Conservation (phyloP, 2,113 vertebrate genomes). For the Diadophis punctatus region DNA sequence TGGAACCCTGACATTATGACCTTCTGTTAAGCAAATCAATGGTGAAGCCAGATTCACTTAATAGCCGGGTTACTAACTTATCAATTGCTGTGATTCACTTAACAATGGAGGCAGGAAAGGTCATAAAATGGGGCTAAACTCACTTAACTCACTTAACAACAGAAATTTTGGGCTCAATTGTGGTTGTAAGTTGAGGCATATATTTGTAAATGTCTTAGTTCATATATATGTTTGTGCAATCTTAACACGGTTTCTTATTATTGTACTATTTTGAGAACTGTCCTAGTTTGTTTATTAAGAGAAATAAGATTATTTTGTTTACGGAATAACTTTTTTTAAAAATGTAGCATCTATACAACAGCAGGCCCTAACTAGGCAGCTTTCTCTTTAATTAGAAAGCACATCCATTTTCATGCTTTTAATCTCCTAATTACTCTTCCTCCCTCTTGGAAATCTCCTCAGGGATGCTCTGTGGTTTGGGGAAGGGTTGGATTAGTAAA, state of each 20-base stretch:
- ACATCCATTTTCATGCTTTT: neutral
- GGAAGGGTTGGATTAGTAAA: neutral
- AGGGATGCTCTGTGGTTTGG: neutral
- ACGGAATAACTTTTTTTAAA: neutral
- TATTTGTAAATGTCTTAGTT: neutral
- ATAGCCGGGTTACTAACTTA: neutral
- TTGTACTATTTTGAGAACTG: neutral
- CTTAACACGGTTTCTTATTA: neutral
- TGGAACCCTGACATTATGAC: neutral
- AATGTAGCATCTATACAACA: neutral
- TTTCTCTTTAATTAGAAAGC: constrained; percentile 27
- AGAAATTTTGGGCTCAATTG: neutral
- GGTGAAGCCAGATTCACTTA: neutral
- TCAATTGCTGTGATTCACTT: neutral
- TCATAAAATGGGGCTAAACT: neutral
- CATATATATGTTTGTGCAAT: neutral
- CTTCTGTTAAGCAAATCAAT: neutral
- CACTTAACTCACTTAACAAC: neutral
- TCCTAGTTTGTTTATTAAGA: neutral
- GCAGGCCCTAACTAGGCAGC: neutral
- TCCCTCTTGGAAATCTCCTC: constrained; percentile 10
- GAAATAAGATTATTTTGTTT: neutral
- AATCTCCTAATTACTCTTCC: neutral
- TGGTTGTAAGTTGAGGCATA: neutral
- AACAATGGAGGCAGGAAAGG: neutral